Percentiles rank a stretch among this genome's conserved stretches.
These are phyloP conservation scores for Amblyraja radiata DNA, from an alignment of 2,797 vertebrate genomes.

Conservation along the genomic window DNA sequence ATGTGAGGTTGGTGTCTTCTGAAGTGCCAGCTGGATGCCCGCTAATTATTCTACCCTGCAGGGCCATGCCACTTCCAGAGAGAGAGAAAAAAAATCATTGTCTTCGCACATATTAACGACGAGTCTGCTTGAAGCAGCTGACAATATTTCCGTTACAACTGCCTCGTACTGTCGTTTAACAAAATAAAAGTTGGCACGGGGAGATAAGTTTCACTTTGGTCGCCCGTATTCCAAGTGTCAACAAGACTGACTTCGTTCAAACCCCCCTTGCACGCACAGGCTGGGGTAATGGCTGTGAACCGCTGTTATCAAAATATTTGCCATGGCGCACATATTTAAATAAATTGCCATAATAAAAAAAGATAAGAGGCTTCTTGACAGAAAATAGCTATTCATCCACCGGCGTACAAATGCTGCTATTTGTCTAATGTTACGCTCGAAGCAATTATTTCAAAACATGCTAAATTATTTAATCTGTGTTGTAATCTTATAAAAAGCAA, in stretches of 20 bases:
- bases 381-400: neutral
- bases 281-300: conserved; percentile 60
- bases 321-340: conserved; percentile 66
- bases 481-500: neutral
- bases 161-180: conserved; percentile 46
- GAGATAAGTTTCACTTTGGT: conserved; percentile 53
- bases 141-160: conserved; percentile 59
- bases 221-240: conserved; percentile 49
- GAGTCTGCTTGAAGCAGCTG: conserved; percentile 66
- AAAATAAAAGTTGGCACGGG: conserved; percentile 49
- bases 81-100: conserved; percentile 52
- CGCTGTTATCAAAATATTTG: conserved; percentile 72
- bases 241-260: conserved; percentile 48
- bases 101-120: conserved; percentile 70
- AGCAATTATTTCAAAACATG: neutral
- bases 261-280: conserved; percentile 53
- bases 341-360: conserved; percentile 41
- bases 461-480: neutral
- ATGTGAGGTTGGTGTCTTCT: conserved; percentile 61
- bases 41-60: conserved; percentile 65
- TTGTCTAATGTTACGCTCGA: conserved; percentile 22
- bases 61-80: conserved; percentile 67
- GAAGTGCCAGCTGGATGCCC: conserved; percentile 66
- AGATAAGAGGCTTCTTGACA: neutral
- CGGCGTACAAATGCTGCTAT: neutral